A percentile compares a stretch with the other conserved stretches of the same genome.
phyloP scores from a whole-genome alignment of 2,113 vertebrate species.

The Ciconia stormi region DNA sequence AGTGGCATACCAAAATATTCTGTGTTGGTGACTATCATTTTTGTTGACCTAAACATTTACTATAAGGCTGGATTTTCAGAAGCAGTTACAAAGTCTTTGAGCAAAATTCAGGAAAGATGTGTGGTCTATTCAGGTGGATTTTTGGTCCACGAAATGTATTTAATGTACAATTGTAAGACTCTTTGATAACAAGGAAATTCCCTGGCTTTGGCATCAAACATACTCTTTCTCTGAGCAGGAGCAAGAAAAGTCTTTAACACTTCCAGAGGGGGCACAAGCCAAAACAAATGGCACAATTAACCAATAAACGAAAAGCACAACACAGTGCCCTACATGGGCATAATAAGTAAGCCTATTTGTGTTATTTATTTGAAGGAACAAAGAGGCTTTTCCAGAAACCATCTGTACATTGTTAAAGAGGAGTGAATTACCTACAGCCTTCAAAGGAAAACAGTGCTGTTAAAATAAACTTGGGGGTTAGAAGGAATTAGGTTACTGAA shows the following conservation, averaged over 20 bases:
- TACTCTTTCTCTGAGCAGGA: not conserved
- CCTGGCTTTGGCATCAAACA: constrained; percentile 2
- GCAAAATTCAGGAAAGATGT: not conserved
- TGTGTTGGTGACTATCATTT: not conserved
- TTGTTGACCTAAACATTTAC: not conserved
- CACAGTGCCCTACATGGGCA: not conserved
- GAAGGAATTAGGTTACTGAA: not conserved
- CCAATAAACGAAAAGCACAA: not conserved
- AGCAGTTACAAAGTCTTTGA: not conserved
- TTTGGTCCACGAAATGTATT: not conserved
- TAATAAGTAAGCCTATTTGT: not conserved
- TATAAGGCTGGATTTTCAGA: not conserved
- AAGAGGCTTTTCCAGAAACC: constrained; percentile 37
- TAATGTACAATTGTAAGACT: not conserved
- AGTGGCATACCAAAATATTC: not conserved
- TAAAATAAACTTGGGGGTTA: constrained; percentile 26
- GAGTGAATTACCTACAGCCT: not conserved
- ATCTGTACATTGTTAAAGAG: constrained; percentile 13
- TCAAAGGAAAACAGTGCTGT: constrained; percentile 17
- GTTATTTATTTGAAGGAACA: constrained; percentile 13
- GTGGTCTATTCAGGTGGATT: not conserved
- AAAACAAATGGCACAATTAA: constrained; percentile 7
- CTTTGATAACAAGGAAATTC: constrained; percentile 35
- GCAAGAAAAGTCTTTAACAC: not conserved
- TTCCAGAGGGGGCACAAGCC: not conserved